These are phyloP conservation scores for Thomomys bottae DNA, from an alignment of 2,113 vertebrate species.

Conservation along the genomic window DNA sequence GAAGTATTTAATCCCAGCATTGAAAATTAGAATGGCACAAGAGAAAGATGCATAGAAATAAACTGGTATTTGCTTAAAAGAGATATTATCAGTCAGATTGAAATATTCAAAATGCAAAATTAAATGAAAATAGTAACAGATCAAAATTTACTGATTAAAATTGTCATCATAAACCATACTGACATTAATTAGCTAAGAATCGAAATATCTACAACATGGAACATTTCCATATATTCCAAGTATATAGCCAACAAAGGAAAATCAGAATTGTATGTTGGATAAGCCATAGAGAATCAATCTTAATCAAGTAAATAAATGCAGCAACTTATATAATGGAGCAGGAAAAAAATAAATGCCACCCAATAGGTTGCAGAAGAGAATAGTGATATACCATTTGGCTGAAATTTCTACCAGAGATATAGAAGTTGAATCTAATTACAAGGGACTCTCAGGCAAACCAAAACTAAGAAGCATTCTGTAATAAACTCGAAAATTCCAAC, in stretches of 20 bases:
- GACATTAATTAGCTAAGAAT: not conserved
- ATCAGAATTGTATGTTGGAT: not conserved
- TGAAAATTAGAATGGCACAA: not conserved
- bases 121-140: not conserved
- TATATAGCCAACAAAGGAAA: not conserved
- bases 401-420: not conserved
- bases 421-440: not conserved
- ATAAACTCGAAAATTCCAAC: not conserved
- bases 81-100: not conserved
- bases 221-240: not conserved
- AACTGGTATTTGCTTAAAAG: not conserved
- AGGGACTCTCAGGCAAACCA: not conserved
- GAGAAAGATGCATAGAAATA: not conserved
- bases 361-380: not conserved
- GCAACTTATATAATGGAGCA: not conserved
- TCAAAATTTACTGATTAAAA: not conserved
- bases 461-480: not conserved
- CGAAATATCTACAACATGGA: not conserved
- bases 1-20: too few relatives aligned
- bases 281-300: not conserved
- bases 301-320: not conserved
- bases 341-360: not conserved
- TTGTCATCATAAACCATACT: not conserved
- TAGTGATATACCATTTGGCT: not conserved
- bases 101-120: not conserved